phyloP scores from a whole-genome alignment of 2,888 invertebrate species.

The Pandemis cinnamomeana region DNA sequence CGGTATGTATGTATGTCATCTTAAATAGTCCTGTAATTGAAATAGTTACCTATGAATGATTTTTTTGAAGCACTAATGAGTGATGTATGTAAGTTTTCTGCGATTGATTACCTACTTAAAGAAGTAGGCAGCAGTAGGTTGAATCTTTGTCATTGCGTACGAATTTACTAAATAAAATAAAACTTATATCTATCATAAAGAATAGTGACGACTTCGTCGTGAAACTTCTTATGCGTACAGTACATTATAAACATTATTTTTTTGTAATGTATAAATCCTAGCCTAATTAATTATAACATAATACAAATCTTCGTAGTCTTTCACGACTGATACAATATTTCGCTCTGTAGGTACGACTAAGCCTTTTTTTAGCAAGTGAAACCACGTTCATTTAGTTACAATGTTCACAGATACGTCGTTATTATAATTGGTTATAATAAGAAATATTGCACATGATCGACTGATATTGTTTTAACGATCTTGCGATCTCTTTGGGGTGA shows the following conservation, averaged over 20 bases:
- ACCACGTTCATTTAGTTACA: neutral
- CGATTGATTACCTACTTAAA: too few species aligned
- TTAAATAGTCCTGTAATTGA: too few species aligned
- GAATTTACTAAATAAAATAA: neutral
- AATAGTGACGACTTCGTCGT: slow-evolving; percentile 25
- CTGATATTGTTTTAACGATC: slow-evolving; percentile 49
- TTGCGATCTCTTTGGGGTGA: slow-evolving; percentile 53
- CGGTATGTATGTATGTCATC: too few species aligned
- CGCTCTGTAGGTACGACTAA: neutral
- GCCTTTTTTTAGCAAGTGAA: neutral
- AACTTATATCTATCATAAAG: slow-evolving; percentile 9
- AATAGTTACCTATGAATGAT: too few species aligned
- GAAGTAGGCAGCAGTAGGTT: too few species aligned
- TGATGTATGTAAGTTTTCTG: too few species aligned
- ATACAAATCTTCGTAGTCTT: neutral
- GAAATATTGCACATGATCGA: slow-evolving; percentile 35
- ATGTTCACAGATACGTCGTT: neutral
- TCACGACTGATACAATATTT: slow-evolving; percentile 1
- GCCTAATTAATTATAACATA: neutral
- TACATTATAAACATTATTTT: neutral
- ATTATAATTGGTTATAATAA: slow-evolving; percentile 19
- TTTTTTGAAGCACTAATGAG: too few species aligned
- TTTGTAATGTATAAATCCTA: neutral
- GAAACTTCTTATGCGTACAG: slow-evolving; percentile 6
- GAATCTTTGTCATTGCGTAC: too few species aligned